Evolutionary conservation across 2,888 invertebrate species (phyloP).

Genomic region (Rhabditophanes sp.): DNA sequence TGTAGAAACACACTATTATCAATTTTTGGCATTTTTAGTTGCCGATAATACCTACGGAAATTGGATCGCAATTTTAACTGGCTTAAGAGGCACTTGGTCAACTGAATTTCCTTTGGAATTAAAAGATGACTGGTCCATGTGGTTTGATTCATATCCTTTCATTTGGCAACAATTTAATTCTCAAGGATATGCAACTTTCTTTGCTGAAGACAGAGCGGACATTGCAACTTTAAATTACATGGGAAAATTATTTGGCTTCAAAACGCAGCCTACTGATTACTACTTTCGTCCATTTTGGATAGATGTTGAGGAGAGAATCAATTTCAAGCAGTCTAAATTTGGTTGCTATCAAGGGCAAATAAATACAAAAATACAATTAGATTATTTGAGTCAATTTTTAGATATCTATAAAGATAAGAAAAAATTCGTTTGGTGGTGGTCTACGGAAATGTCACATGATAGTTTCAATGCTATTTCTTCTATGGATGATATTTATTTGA

Average conservation of each 20-base stretch:
- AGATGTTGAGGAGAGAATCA: too few species aligned
- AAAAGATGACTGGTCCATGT: conserved; percentile 20
- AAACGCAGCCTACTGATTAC: conserved; percentile 43
- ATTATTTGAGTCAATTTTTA: too few species aligned
- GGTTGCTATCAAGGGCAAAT: too few species aligned
- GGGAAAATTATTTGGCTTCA: conserved; percentile 34
- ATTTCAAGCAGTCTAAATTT: too few species aligned
- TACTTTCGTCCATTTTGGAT: conserved; percentile 43
- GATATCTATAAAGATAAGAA: conserved; percentile 14
- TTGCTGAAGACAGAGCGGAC: conserved; percentile 45
- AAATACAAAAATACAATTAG: too few species aligned
- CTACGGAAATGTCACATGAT: conserved; percentile 28
- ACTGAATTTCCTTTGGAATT: conserved; percentile 24
- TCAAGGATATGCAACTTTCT: conserved; percentile 43
- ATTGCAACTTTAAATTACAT: conserved; percentile 45
- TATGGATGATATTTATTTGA: conserved; percentile 17
- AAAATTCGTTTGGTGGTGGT: conserved; percentile 27
- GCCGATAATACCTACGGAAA: conserved; percentile 46
- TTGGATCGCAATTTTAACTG: conserved; percentile 42
- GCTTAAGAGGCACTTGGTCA: conserved; percentile 19
- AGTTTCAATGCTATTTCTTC: conserved; percentile 12
- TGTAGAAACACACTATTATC: too few species aligned
- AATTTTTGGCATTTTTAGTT: too few species aligned
- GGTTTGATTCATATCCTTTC: conserved; percentile 20
- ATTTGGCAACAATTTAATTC: conserved; percentile 20